These are phyloP conservation scores for Eulacestoma nigropectus DNA, from an alignment of 2,113 vertebrate genomes.

Conservation along the genomic window DNA sequence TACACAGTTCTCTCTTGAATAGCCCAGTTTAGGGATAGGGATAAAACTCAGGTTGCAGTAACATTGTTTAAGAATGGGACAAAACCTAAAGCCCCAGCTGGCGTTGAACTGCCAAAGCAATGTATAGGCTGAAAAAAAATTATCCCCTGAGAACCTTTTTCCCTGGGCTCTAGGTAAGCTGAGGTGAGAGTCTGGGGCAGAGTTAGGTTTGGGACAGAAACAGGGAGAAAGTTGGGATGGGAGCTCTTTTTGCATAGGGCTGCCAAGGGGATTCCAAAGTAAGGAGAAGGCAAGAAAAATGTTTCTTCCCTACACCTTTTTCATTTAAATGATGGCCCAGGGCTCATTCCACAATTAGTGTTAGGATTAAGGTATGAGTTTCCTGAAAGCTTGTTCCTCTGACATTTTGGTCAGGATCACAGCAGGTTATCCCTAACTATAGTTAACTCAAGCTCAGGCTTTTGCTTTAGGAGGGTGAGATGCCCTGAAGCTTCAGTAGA, in stretches of 20 bases:
- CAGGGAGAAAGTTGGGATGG: neutral
- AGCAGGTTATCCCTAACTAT: neutral
- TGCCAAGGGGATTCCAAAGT: neutral
- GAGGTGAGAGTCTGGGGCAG: neutral
- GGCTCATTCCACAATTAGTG: neutral
- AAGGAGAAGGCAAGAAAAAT: neutral
- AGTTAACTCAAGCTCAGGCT: neutral
- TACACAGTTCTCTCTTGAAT: neutral
- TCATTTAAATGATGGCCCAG: neutral
- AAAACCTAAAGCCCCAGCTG: neutral
- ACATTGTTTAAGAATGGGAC: neutral
- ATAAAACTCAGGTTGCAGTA: neutral
- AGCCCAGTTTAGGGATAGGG: neutral
- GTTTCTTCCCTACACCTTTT: neutral
- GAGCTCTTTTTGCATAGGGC: neutral
- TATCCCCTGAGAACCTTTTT: neutral
- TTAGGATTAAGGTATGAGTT: neutral
- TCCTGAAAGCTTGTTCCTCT: neutral
- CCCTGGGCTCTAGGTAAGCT: neutral
- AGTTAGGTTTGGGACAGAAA: neutral
- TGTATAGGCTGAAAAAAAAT: neutral
- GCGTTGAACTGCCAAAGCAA: neutral
- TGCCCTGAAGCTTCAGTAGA: neutral
- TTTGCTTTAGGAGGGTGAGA: neutral
- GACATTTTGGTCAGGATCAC: neutral